Conservation (phyloP, 2,797 vertebrate genomes). For the Spizella passerina region DNA sequence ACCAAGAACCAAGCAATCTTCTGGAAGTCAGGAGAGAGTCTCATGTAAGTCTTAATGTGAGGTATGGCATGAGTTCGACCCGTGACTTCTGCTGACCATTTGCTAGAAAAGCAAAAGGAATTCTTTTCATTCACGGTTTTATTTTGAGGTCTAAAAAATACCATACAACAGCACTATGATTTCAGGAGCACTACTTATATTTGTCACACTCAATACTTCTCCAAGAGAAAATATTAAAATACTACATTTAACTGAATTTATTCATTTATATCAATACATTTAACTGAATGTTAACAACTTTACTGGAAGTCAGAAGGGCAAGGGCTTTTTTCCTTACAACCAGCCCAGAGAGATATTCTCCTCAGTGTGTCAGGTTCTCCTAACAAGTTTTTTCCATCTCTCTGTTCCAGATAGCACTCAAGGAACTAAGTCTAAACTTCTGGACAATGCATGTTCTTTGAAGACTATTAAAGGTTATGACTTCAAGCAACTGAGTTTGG, state of each 20-base stretch:
- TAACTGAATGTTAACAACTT: neutral
- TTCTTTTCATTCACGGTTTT: neutral
- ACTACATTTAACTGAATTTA: neutral
- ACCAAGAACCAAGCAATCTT: slow-evolving; percentile 93
- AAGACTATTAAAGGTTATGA: neutral
- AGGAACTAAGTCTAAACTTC: neutral
- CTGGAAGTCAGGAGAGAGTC: slow-evolving; percentile 87
- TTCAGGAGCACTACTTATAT: neutral
- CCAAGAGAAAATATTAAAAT: neutral
- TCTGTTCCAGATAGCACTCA: neutral
- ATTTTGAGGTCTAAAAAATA: neutral
- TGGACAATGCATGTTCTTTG: neutral
- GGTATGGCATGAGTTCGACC: slow-evolving; percentile 93
- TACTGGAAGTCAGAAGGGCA: neutral
- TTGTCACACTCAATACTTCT: neutral
- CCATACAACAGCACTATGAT: neutral
- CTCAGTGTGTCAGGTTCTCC: neutral
- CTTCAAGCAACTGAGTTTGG: neutral
- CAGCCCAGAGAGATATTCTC: neutral
- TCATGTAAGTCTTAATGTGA: slow-evolving; percentile 97
- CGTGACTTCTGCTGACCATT: slow-evolving; percentile 89
- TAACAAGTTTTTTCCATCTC: neutral
- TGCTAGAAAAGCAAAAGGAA: slow-evolving; percentile 65
- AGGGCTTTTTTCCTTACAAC: neutral
- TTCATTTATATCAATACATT: too few species aligned